These are phyloP conservation scores for Cantharis flavilabris DNA, from an alignment of 2,888 invertebrate species.

Conservation along the genomic window DNA sequence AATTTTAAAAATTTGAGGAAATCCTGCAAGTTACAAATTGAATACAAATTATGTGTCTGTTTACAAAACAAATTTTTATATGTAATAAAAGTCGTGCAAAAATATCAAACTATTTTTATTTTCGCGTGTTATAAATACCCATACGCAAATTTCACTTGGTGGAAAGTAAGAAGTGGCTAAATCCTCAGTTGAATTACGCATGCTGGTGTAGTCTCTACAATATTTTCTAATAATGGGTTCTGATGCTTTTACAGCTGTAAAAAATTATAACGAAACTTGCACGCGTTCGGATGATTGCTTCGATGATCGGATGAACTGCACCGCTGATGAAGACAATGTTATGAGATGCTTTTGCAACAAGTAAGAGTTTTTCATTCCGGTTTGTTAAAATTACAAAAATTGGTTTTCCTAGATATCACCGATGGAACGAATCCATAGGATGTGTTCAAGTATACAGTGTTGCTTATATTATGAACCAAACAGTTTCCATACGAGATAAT, in stretches of 20 bases:
- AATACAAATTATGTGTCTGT: neutral
- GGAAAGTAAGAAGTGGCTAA: neutral
- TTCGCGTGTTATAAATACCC: neutral
- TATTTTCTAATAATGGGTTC: neutral
- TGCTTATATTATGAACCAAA: conserved; percentile 19
- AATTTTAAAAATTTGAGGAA: too few species aligned
- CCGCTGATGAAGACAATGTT: conserved; percentile 15
- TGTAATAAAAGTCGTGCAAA: neutral
- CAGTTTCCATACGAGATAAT: neutral
- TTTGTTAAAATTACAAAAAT: neutral
- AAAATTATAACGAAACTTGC: conserved; percentile 31
- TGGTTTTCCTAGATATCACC: conserved; percentile 29
- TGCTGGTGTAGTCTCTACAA: neutral
- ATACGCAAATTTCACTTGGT: neutral
- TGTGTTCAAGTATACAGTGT: conserved; percentile 28
- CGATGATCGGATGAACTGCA: conserved; percentile 32
- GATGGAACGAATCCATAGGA: conserved; percentile 28
- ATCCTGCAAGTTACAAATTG: neutral
- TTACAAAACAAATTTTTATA: neutral
- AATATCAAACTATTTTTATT: neutral
- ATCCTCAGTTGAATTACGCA: neutral
- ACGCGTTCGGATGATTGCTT: conserved; percentile 30
- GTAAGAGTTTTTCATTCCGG: conserved; percentile 14
- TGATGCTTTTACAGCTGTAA: conserved; percentile 15
- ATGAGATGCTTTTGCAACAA: conserved; percentile 28